Evolutionary conservation across 2,888 invertebrate species (phyloP).

Genomic region (Thereva unica): DNA sequence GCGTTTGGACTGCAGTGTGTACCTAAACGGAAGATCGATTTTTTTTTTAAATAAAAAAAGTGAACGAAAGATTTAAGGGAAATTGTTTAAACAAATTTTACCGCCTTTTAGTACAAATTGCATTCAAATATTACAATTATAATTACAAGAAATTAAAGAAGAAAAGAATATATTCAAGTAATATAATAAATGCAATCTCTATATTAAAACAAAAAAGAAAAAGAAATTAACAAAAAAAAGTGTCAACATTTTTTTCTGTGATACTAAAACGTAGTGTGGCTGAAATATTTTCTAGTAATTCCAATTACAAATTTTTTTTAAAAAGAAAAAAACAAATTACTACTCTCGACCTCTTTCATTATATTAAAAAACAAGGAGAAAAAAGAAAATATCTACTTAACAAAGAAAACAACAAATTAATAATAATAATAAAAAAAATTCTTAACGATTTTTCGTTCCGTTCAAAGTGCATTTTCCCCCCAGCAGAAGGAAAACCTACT

Average conservation of each 20-base stretch:
- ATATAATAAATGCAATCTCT: conserved; percentile 21
- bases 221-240: conserved; percentile 21
- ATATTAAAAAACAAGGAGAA: background rate
- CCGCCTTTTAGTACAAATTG: conserved; percentile 29
- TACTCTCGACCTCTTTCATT: too few relatives aligned
- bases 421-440: too few relatives aligned
- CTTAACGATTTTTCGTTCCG: too few relatives aligned
- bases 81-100: conserved; percentile 8
- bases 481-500: background rate
- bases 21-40: background rate
- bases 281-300: conserved; percentile 29
- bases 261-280: conserved; percentile 39
- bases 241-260: conserved; percentile 40
- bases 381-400: background rate
- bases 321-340: conserved; percentile 9
- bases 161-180: conserved; percentile 13
- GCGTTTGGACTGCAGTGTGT: too few relatives aligned
- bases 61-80: conserved; percentile 14
- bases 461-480: conserved; percentile 14
- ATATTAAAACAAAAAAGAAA: conserved; percentile 7
- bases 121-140: too few relatives aligned
- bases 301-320: conserved; percentile 8
- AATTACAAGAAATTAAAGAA: conserved; percentile 5
- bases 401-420: background rate
- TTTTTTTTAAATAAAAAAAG: background rate